Base-by-base conservation (phyloP, 2,888 invertebrate genomes). In the Hypselothyrea guttata region DNA sequence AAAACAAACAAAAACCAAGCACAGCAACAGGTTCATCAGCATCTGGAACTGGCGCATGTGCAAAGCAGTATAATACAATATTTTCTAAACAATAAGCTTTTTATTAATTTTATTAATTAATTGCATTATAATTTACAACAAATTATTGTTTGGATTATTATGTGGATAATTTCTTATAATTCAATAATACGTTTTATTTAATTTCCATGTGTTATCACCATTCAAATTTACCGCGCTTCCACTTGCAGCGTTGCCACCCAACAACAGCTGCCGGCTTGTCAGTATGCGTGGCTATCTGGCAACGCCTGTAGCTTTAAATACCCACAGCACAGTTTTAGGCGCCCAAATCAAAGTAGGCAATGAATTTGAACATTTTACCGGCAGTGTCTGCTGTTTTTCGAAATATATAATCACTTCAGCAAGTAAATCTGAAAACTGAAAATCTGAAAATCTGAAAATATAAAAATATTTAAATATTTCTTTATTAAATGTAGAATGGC, bases 41-140 rank as follows among this genome's bases (percentile, higher is more conserved):
- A 95, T 95, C 94, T 94, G 91, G 1, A 97, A 96, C 82, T 9
- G 49, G 72, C 70, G 70, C 73, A 70, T 72, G 70, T 53, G 70
- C 70, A 67, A 28, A 33, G 33, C 18, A 18, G 8, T 15, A 31
- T 4, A 12, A 13, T 0, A 5, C 9, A 22, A 15, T 11, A 33
- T 11, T n/a, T n/a, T n/a, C n/a, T 12, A 1, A 4, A 7, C 12
- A 12, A 34, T 13, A 34, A 34, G 13, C 7, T 13, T 34, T 34
- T 4, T 7, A 2, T n/a, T n/a, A n/a, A n/a, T n/a, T n/a, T n/a
- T n/a, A n/a, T n/a, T n/a, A n/a, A n/a, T n/a, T n/a, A n/a, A n/a
- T n/a, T n/a, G n/a, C n/a, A n/a, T n/a, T n/a, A n/a, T n/a, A n/a
- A n/a, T n/a, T n/a, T n/a, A n/a, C n/a, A n/a, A n/a, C n/a, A n/a